Base-by-base conservation (phyloP, 64 coral and sea anemone species). In the Catalaphyllia jardinei region DNA sequence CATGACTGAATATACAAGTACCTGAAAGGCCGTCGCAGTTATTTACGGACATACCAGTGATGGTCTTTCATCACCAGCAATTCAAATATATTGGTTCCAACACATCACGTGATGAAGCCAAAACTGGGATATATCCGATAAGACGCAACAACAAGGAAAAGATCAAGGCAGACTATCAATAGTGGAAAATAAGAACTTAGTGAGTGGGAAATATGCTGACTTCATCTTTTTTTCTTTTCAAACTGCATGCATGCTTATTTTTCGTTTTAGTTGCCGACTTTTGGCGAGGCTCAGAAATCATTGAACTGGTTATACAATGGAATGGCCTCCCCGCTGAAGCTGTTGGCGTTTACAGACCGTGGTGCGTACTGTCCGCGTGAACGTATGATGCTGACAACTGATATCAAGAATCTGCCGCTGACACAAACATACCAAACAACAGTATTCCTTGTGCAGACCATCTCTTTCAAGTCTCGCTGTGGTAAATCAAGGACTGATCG, bases 281-380 rank as follows among this genome's bases (percentile, higher is more conserved):
- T 89, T 75, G 94, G 94, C 4, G 94, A 96, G 79, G 94, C 94
- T 22, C 94, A 96, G 65, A 89, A 93, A 81, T 92, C 94, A 11
- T 63, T 96, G 10, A 96, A 96, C 82, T 96, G 87, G 20, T 74
- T 96, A 67, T 91, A 82, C 38, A 87, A 85, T 72, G 94, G 94
- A 35, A 96, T 88, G 62, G 94, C 94, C 1, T 87, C 79, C 24
- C 94, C 90, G 29, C 73, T 96, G 20, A 91, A 96, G 31, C 87
- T 89, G 1, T 57, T 89, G 29, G 88, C 86, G 22, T 65, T 81
- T 57, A 93, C 94, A 29, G 91, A 96, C 13, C 80, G 94, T 1
- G 89, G 72, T 24, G 94, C 86, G 5, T 96, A 96, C 52, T 96
- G 94, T 69, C 94, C 90, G 8, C 86, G 90, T 20, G 94, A 96